These are phyloP conservation scores for Gonocerus acuteangulatus DNA, from an alignment of 2,888 invertebrate species.

Conservation along the genomic window DNA sequence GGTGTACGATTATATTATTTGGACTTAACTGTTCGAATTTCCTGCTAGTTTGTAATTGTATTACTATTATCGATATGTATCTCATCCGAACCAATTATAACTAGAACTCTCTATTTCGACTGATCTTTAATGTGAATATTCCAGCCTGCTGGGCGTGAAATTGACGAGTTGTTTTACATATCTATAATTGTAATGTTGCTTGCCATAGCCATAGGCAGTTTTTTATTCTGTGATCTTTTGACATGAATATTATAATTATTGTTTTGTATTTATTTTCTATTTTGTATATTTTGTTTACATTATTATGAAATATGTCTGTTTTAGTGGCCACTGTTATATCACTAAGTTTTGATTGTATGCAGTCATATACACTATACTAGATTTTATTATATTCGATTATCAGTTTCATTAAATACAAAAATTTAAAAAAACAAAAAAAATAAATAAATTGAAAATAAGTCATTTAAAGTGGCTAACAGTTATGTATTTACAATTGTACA, in stretches of 20 bases:
- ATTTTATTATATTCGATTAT: conserved; percentile 23
- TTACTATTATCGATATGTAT: conserved; percentile 24
- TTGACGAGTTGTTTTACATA: conserved; percentile 16
- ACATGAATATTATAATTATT: conserved; percentile 14
- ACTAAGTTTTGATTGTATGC: conserved; percentile 16
- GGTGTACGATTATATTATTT: conserved; percentile 11
- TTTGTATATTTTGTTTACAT: conserved; percentile 12
- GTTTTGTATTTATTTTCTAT: conserved; percentile 9
- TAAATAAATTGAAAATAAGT: neutral
- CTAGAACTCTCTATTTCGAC: conserved; percentile 8
- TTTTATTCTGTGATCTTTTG: conserved; percentile 21
- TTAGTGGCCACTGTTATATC: conserved; percentile 13
- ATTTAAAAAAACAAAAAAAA: conserved; percentile 9
- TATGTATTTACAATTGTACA: conserved; percentile 33
- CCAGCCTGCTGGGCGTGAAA: neutral
- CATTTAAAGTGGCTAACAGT: conserved; percentile 23
- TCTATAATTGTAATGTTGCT: conserved; percentile 24
- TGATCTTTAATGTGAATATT: neutral
- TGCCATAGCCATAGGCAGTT: conserved; percentile 25
- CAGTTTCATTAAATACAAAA: conserved; percentile 14
- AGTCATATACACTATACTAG: conserved; percentile 17
- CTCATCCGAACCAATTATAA: neutral
- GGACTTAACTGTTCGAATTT: conserved; percentile 6
- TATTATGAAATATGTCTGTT: conserved; percentile 5
- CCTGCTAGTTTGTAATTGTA: conserved; percentile 19